These are phyloP conservation scores for Patella pellucida DNA, from an alignment of 2,888 invertebrate species.

Conservation along the genomic window DNA sequence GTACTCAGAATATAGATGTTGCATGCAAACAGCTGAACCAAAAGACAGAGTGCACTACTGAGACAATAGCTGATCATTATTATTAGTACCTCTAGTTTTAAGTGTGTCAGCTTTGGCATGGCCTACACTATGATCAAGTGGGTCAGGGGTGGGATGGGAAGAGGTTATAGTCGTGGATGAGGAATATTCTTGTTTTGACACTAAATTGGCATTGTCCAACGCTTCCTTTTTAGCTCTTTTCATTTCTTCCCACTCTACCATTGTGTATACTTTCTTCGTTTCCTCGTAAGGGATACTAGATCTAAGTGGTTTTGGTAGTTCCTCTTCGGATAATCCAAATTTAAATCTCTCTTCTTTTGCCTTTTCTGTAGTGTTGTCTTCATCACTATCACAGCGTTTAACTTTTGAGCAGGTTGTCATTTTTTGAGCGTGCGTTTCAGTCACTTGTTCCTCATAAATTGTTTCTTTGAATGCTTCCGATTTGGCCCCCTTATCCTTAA, in stretches of 20 bases:
- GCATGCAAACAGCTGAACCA: slow-evolving; percentile 8
- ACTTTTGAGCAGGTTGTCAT: not conserved
- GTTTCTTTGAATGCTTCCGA: slow-evolving; percentile 5
- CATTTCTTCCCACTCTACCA: slow-evolving; percentile 67
- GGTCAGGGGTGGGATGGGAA: not conserved
- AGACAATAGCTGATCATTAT: slow-evolving; percentile 8
- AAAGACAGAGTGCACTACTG: slow-evolving; percentile 12
- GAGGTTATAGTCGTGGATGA: not conserved
- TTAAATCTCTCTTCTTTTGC: slow-evolving; percentile 23
- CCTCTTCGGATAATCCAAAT: slow-evolving; percentile 30
- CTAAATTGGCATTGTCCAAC: not conserved
- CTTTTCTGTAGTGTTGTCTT: slow-evolving; percentile 33
- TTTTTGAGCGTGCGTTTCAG: slow-evolving; percentile 10
- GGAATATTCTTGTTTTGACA: not conserved
- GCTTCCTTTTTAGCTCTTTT: slow-evolving; percentile 42
- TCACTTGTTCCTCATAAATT: slow-evolving; percentile 2
- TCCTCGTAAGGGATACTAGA: slow-evolving; percentile 59
- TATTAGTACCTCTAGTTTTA: slow-evolving; percentile 10
- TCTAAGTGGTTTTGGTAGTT: not conserved
- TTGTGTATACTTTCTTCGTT: slow-evolving; percentile 62
- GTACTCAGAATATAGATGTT: not conserved
- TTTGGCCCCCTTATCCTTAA: slow-evolving; percentile 17
- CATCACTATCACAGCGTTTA: slow-evolving; percentile 23
- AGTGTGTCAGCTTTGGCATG: not conserved
- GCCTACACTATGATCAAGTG: not conserved